phyloP scores from a whole-genome alignment of 2,113 vertebrate genomes.

The Hemichromis elongatus region DNA sequence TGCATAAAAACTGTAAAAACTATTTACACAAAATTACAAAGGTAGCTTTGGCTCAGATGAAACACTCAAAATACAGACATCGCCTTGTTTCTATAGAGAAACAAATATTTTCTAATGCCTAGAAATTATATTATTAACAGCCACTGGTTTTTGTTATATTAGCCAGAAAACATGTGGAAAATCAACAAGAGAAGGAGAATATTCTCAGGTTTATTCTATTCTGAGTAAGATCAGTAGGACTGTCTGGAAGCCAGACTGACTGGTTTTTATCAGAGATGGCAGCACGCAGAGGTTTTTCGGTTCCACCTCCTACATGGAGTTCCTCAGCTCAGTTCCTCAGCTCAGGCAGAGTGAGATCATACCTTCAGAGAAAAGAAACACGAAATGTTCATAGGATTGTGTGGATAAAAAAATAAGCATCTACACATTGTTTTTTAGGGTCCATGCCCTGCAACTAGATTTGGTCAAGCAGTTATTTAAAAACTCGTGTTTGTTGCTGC shows the following conservation, averaged over 20 bases:
- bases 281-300: neutral
- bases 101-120: neutral
- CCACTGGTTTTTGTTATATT: neutral
- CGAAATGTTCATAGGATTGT: neutral
- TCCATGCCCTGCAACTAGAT: neutral
- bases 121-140: neutral
- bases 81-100: neutral
- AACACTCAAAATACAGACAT: neutral
- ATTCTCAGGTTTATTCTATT: neutral
- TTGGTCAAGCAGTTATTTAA: neutral
- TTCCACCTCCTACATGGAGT: neutral
- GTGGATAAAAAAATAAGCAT: neutral
- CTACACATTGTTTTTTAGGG: neutral
- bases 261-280: neutral
- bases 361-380: slow-evolving; percentile 49
- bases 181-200: neutral
- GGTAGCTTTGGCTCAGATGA: neutral
- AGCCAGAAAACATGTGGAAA: neutral
- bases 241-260: neutral
- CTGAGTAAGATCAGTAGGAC: neutral
- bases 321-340: slow-evolving; percentile 67
- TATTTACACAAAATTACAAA: slow-evolving; percentile 17
- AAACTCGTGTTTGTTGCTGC: neutral
- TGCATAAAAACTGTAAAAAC: neutral
- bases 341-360: slow-evolving; percentile 65